These are phyloP conservation scores for Conchocele bisecta DNA, from an alignment of 2,888 invertebrate species.

Conservation along the genomic window DNA sequence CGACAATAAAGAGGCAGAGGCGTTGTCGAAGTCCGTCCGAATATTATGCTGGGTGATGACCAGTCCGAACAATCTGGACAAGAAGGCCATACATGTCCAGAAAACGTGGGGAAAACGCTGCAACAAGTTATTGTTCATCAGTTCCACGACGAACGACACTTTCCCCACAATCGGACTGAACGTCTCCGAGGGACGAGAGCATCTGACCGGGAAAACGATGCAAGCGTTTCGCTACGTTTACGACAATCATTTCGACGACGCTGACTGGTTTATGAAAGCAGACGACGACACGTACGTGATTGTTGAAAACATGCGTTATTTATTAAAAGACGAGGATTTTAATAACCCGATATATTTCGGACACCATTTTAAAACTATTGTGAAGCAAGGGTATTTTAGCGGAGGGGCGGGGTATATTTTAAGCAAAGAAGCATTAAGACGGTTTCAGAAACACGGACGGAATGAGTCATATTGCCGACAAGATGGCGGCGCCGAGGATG, in stretches of 20 bases:
- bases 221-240: constrained; percentile 95
- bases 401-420: constrained; percentile 92
- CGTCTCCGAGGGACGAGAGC: constrained; percentile 93
- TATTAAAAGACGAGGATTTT: constrained; percentile 87
- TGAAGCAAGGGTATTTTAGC: constrained; percentile 83
- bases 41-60: constrained; percentile 99
- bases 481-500: constrained; percentile 79
- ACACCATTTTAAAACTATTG: constrained; percentile 77
- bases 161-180: constrained; percentile 91
- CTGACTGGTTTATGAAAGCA: constrained; percentile 99
- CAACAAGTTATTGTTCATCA: constrained; percentile 83
- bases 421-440: constrained; percentile 89
- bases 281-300: constrained; percentile 99
- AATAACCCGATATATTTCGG: constrained; percentile 91
- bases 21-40: constrained; percentile 89
- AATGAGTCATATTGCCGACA: constrained; percentile 58
- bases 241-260: constrained; percentile 90
- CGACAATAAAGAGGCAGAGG: constrained; percentile 63
- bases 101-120: constrained; percentile 96
- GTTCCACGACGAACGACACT: constrained; percentile 85
- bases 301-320: constrained; percentile 95
- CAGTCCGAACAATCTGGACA: constrained; percentile 93
- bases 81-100: constrained; percentile 94
- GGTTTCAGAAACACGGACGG: constrained; percentile 87
- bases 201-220: constrained; percentile 98